A percentile compares a stretch with the other conserved stretches of the same genome.
Conservation (phyloP, 2,797 vertebrate genomes). For the Hafferia zeledoni region DNA sequence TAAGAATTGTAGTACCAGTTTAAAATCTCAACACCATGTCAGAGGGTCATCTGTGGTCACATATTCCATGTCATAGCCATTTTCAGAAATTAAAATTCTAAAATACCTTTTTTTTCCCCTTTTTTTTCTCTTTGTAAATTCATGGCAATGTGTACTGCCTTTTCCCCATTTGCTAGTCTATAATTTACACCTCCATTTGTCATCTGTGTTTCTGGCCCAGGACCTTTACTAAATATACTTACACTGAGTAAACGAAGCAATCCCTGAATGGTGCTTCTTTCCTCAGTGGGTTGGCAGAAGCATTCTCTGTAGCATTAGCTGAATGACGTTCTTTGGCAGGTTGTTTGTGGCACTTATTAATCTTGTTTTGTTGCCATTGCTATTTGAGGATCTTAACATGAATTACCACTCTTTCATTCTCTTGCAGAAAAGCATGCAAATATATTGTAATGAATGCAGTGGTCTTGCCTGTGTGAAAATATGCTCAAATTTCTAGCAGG, state of each 20-base stretch:
- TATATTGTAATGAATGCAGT: not conserved
- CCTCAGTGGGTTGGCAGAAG: not conserved
- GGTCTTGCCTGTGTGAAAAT: not conserved
- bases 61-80: not conserved
- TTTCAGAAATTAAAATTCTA: not conserved
- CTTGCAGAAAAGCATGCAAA: not conserved
- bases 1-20: not conserved
- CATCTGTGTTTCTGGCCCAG: not conserved
- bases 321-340: slow-evolving; percentile 17
- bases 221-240: slow-evolving; percentile 4
- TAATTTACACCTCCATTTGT: not conserved
- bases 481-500: not conserved
- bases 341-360: slow-evolving; percentile 9
- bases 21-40: not conserved
- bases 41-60: not conserved
- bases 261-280: not conserved
- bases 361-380: slow-evolving; percentile 10
- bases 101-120: not conserved
- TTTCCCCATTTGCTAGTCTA: not conserved
- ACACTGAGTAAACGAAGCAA: not conserved
- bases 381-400: not conserved
- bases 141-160: not conserved
- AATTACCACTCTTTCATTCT: not conserved
- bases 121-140: not conserved
- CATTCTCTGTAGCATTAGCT: slow-evolving; percentile 8